phyloP scores from a whole-genome alignment of 2,888 invertebrate species.

The Scelioninae gen. 1 region DNA sequence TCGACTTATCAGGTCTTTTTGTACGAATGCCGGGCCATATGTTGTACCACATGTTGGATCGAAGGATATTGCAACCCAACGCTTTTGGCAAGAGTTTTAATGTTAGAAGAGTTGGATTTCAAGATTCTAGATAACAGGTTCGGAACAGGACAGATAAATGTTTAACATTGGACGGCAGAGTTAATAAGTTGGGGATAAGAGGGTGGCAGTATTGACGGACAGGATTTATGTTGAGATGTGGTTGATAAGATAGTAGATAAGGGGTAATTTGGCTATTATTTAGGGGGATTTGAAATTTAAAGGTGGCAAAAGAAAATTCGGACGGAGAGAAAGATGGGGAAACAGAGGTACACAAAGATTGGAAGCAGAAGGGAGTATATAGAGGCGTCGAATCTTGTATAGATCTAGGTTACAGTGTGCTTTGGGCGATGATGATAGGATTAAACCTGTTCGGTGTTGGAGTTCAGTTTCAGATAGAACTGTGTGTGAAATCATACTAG shows the following conservation, averaged over 20 bases:
- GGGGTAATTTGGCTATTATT: not conserved
- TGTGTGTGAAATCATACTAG: constrained; percentile 37
- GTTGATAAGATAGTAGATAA: not conserved
- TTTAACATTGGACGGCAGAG: not conserved
- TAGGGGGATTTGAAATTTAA: not conserved
- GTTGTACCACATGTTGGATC: constrained; percentile 47
- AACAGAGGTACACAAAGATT: not conserved
- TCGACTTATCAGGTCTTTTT: constrained; percentile 43
- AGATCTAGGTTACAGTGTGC: constrained; percentile 58
- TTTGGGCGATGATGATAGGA: constrained; percentile 60
- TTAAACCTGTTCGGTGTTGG: constrained; percentile 52
- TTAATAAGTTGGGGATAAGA: not conserved
- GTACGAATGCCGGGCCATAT: constrained; percentile 38
- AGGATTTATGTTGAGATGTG: no score
- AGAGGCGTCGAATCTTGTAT: constrained; percentile 33
- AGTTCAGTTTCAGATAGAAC: constrained; percentile 51
- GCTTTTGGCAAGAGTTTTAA: constrained; percentile 35
- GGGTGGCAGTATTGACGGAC: not conserved
- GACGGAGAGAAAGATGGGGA: not conserved
- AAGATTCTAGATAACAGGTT: constrained; percentile 15
- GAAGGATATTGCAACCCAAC: constrained; percentile 30
- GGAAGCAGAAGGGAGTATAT: constrained; percentile 7
- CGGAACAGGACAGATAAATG: not conserved
- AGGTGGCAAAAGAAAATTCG: constrained; percentile 4
- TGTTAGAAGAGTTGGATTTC: constrained; percentile 7